Percentiles rank a stretch among this genome's conserved stretches.
Evolutionary conservation across 2,888 invertebrate genomes (phyloP).

Genomic region (Frankliniella fusca): DNA sequence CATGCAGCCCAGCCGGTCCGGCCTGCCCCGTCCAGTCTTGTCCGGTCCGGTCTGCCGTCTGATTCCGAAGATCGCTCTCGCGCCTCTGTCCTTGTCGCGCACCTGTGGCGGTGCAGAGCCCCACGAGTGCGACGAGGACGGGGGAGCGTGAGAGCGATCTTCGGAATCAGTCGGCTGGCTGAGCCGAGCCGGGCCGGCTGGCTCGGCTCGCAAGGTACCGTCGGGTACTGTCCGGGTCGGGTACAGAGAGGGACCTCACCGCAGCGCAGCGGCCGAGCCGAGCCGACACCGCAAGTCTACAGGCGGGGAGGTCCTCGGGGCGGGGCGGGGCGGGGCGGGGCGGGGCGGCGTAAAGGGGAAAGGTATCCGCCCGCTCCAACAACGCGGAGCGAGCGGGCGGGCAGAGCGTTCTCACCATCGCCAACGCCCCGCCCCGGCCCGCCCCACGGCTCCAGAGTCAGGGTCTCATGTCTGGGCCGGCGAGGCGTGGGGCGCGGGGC

Average conservation of each 20-base stretch:
- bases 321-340: neutral
- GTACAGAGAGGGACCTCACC: neutral
- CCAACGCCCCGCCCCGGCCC: neutral
- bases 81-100: no score
- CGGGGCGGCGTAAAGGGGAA: neutral
- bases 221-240: neutral
- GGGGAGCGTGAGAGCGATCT: no score
- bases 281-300: neutral
- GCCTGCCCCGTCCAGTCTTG: neutral
- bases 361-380: neutral
- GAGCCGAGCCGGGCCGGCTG: neutral
- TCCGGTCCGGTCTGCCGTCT: no score
- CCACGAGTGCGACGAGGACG: no score
- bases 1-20: slow-evolving; percentile 1
- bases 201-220: neutral
- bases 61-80: no score
- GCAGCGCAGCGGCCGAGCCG: neutral
- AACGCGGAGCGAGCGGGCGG: no score
- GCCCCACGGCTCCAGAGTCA: neutral
- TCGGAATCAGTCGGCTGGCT: neutral
- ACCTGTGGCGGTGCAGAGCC: no score
- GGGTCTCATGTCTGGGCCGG: no score
- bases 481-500: no score
- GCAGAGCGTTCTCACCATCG: slow-evolving; percentile 3
- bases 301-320: neutral